Conservation (phyloP, 2,888 invertebrate species). For the Drosophila neoperkinsi region DNA sequence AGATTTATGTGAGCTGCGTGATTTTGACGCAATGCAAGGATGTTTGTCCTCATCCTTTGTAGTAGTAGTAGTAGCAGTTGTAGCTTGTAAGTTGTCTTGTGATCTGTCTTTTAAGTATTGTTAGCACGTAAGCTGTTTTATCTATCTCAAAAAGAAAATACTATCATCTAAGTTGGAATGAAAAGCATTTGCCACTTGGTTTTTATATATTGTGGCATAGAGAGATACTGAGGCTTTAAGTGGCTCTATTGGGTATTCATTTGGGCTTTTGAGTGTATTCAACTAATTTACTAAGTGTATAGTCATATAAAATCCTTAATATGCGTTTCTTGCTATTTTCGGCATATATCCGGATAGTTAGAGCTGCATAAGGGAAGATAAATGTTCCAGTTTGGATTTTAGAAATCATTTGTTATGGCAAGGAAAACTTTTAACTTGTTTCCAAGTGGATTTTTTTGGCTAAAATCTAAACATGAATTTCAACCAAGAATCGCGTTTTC, state of each 20-base stretch:
- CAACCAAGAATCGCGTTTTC: no score
- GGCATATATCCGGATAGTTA: not conserved
- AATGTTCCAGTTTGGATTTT: not conserved
- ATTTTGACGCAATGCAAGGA: slow-evolving; percentile 42
- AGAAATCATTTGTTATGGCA: not conserved
- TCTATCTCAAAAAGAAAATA: slow-evolving; percentile 20
- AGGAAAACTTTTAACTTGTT: not conserved
- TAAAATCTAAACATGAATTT: no score
- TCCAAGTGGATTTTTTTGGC: not conserved
- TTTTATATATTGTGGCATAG: slow-evolving; percentile 10
- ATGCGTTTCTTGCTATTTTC: not conserved
- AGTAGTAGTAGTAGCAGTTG: slow-evolving; percentile 36
- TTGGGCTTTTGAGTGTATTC: not conserved
- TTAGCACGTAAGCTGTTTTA: slow-evolving; percentile 62
- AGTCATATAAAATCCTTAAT: not conserved
- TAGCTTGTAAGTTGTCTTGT: slow-evolving; percentile 60
- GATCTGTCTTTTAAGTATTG: slow-evolving; percentile 72
- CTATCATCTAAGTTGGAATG: slow-evolving; percentile 7
- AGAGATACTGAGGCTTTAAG: not conserved
- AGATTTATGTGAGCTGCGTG: slow-evolving; percentile 60
- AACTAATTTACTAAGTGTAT: not conserved
- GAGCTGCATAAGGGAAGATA: not conserved
- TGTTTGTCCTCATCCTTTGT: not conserved
- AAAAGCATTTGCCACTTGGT: slow-evolving; percentile 11
- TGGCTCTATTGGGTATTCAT: slow-evolving; percentile 2